Percentiles rank a stretch among this genome's conserved stretches.
Evolutionary conservation across 2,113 vertebrate genomes (phyloP).

Genomic region (Triplophysa siluroides): DNA sequence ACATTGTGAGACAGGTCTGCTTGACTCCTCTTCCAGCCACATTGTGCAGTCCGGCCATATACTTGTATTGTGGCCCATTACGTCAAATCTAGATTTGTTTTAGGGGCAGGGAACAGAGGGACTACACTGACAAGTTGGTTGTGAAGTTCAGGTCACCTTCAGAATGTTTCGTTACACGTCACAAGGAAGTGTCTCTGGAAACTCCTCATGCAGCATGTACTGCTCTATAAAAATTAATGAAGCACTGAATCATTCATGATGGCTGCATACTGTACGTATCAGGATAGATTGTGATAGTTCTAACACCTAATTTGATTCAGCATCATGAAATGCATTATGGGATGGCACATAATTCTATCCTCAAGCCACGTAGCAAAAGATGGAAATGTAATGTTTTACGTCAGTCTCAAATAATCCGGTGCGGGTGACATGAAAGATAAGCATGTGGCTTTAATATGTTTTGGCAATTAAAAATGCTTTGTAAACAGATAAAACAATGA

Average conservation of each 20-base stretch:
- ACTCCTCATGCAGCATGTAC: background rate
- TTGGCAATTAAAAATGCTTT: constrained; percentile 4
- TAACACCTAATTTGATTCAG: background rate
- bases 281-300: background rate
- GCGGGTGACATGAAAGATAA: background rate
- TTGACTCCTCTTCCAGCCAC: background rate
- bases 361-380: background rate
- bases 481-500: constrained; percentile 42
- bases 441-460: background rate
- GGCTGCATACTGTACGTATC: background rate
- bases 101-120: background rate
- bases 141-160: constrained; percentile 1
- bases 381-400: background rate
- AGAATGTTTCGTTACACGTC: background rate
- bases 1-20: background rate
- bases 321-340: background rate
- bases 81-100: background rate
- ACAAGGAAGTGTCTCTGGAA: background rate
- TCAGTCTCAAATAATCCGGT: constrained; percentile 5
- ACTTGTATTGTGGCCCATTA: background rate
- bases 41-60: background rate
- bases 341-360: background rate
- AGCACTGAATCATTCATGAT: constrained; percentile 1
- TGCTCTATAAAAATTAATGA: constrained; percentile 6
- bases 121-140: background rate